Evolutionary conservation across 2,113 vertebrate species (phyloP).

Genomic region (Pelvicachromis taeniatus): DNA sequence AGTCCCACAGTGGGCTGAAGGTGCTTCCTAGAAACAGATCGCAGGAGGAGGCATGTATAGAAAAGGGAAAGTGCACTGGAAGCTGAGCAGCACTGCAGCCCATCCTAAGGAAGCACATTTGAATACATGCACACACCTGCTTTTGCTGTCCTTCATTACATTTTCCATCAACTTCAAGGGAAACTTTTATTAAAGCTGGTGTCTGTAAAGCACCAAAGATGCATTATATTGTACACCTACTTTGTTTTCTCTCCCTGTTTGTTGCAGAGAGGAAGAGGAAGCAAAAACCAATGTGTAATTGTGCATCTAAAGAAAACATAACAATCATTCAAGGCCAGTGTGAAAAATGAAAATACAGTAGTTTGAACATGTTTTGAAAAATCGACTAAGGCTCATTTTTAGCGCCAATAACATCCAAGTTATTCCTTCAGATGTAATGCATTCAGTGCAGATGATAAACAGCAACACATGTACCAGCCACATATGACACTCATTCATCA

Average conservation of each 20-base stretch:
- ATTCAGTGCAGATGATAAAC: neutral
- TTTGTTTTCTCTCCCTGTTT: neutral
- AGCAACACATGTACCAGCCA: neutral
- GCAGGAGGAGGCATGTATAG: neutral
- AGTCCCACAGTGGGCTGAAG: neutral
- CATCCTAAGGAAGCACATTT: neutral
- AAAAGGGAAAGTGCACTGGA: neutral
- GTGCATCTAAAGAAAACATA: fast-evolving
- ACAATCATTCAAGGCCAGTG: neutral
- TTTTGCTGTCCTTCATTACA: neutral
- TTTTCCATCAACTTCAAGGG: neutral
- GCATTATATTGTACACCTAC: neutral
- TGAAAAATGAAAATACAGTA: fast-evolving
- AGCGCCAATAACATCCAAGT: neutral
- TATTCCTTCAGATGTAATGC: neutral
- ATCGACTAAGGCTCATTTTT: neutral
- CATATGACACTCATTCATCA: neutral
- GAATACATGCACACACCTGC: too few relatives aligned
- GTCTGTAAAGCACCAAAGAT: neutral
- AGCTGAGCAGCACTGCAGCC: neutral
- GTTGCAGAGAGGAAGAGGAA: neutral
- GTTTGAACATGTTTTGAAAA: neutral
- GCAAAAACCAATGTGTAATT: neutral
- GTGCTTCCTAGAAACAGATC: neutral
- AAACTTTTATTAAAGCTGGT: neutral